phyloP scores from a whole-genome alignment of 2,888 invertebrate species.

The Desoria tigrina region DNA sequence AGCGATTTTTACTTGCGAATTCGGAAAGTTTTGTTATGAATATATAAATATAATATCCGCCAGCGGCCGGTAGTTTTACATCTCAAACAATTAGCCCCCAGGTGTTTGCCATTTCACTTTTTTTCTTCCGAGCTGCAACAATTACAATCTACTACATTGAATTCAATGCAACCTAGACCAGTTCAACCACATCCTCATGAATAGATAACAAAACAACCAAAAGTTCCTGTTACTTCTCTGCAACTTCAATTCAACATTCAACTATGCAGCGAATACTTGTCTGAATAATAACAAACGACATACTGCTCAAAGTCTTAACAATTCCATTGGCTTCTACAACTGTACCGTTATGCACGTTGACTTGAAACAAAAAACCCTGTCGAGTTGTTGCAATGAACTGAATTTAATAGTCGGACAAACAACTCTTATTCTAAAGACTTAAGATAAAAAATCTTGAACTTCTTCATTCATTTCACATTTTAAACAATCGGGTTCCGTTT shows the following conservation, averaged over 20 bases:
- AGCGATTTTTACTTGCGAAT: too few species aligned
- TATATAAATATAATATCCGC: too few species aligned
- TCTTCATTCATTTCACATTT: too few species aligned
- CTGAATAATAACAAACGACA: constrained; percentile 5
- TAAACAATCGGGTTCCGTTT: constrained; percentile 4
- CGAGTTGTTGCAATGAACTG: constrained; percentile 1
- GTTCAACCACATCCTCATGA: constrained; percentile 10
- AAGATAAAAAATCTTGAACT: neutral
- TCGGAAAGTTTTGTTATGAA: too few species aligned
- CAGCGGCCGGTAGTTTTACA: too few species aligned
- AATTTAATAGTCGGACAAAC: constrained; percentile 2
- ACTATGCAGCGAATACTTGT: neutral
- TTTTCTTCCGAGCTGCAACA: neutral
- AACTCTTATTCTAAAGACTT: neutral
- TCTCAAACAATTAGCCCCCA: neutral
- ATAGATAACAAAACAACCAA: neutral
- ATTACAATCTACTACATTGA: constrained; percentile 1
- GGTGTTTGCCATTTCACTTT: constrained; percentile 5
- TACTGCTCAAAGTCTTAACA: neutral
- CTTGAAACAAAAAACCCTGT: constrained; percentile 16
- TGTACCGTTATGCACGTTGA: constrained; percentile 21
- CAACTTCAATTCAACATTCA: too few species aligned
- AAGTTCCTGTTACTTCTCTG: constrained; percentile 4
- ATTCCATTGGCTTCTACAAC: neutral
- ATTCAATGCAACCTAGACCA: constrained; percentile 7